Conservation (phyloP, 2,888 invertebrate species). For the Iphiclides podalirius region DNA sequence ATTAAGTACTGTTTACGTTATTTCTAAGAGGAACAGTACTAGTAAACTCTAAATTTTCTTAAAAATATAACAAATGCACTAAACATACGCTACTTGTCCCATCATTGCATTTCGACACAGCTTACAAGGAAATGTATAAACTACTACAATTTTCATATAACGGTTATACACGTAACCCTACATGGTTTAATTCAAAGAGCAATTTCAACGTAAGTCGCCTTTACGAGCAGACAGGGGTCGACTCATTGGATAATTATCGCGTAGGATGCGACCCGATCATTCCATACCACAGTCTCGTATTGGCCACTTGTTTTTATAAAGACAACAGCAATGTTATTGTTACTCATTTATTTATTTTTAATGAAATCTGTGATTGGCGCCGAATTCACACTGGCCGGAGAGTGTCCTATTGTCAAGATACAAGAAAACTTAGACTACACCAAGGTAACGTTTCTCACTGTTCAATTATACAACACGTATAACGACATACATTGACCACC, state of each 20-base stretch:
- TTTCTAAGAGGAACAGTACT: too few relatives aligned
- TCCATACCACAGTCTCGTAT: conserved; percentile 39
- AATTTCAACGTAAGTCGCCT: conserved; percentile 46
- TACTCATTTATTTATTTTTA: conserved; percentile 41
- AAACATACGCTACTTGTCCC: too few relatives aligned
- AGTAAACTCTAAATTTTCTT: too few relatives aligned
- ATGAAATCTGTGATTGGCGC: conserved; percentile 39
- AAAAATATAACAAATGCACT: too few relatives aligned
- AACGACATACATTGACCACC: too few relatives aligned
- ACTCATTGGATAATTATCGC: conserved; percentile 66
- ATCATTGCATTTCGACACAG: not conserved
- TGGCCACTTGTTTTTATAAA: conserved; percentile 33
- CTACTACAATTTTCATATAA: conserved; percentile 10
- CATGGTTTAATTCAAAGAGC: conserved; percentile 35
- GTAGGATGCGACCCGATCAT: conserved; percentile 51
- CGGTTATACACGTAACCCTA: conserved; percentile 29
- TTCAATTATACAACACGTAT: too few relatives aligned
- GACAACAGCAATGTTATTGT: conserved; percentile 41
- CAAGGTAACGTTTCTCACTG: too few relatives aligned
- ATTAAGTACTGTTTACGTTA: too few relatives aligned
- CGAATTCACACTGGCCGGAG: conserved; percentile 59
- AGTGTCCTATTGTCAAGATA: conserved; percentile 60
- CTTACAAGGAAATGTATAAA: conserved; percentile 1
- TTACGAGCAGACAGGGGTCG: conserved; percentile 44
- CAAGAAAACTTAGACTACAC: conserved; percentile 66